Evolutionary conservation across 2,797 vertebrate species (phyloP).

Genomic region (Aplochiton taeniatus): DNA sequence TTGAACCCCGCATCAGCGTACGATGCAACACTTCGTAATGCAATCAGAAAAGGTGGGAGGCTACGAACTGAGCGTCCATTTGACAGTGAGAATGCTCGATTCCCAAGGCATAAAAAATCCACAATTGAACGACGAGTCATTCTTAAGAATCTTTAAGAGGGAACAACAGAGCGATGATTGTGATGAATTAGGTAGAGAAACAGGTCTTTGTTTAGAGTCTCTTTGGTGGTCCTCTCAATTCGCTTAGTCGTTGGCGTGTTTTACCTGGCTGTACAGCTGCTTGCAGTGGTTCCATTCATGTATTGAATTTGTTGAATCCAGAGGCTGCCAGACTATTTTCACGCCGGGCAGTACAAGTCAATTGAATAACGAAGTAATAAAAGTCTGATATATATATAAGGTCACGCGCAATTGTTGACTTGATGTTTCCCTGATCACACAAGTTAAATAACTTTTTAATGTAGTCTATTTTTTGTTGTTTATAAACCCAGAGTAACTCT

Average conservation of each 20-base stretch:
- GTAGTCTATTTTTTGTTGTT: too few relatives aligned
- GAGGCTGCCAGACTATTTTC: slow-evolving; percentile 10
- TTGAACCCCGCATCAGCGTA: slow-evolving; percentile 73
- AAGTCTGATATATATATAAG: slow-evolving; percentile 2
- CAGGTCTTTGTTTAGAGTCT: too few relatives aligned
- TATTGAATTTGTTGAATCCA: slow-evolving; percentile 1
- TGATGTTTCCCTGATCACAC: neutral
- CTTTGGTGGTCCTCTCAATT: neutral
- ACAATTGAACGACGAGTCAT: slow-evolving; percentile 60
- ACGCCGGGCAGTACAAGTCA: neutral
- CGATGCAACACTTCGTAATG: slow-evolving; percentile 30
- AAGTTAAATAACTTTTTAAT: too few relatives aligned
- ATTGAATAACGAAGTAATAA: too few relatives aligned
- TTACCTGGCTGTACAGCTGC: neutral
- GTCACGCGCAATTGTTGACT: slow-evolving; percentile 15
- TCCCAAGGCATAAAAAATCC: slow-evolving; percentile 48
- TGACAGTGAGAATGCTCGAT: slow-evolving; percentile 35
- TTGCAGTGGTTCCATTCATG: slow-evolving; percentile 16
- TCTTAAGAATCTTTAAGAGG: too few relatives aligned
- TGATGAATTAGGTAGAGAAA: too few relatives aligned
- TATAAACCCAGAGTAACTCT: too few relatives aligned
- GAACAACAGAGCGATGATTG: neutral
- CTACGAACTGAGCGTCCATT: slow-evolving; percentile 31
- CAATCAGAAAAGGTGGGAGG: slow-evolving; percentile 35
- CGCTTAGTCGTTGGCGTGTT: too few relatives aligned